Evolutionary conservation across 2,797 vertebrate species (phyloP).

Genomic region (Hoplostethus atlanticus): DNA sequence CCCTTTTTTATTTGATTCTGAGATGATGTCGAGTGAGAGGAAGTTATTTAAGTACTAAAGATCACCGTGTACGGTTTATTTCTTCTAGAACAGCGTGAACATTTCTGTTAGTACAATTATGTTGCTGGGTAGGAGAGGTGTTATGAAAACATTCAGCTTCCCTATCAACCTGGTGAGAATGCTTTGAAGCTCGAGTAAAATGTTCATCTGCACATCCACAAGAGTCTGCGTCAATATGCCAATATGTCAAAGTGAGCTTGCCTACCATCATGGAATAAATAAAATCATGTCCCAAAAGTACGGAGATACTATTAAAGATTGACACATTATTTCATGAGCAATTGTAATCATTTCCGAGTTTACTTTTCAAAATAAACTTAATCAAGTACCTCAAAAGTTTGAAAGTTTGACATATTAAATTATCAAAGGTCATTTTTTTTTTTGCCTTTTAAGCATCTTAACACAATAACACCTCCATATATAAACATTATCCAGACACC

Average conservation of each 20-base stretch:
- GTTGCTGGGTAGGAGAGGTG: constrained; percentile 4
- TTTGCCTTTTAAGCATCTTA: too few species aligned
- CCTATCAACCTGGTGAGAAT: neutral
- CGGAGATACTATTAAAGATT: neutral
- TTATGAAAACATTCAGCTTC: constrained; percentile 8
- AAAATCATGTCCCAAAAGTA: neutral
- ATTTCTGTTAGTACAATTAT: constrained; percentile 2
- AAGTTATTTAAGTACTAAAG: constrained; percentile 44
- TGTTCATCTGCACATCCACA: constrained; percentile 4
- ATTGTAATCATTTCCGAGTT: neutral
- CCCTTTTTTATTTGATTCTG: constrained; percentile 41
- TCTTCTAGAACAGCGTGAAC: constrained; percentile 15
- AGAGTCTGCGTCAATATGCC: constrained; percentile 8
- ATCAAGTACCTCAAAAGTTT: too few species aligned
- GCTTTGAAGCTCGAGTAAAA: constrained; percentile 19
- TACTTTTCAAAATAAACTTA: neutral
- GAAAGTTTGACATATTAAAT: too few species aligned
- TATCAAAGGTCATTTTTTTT: too few species aligned
- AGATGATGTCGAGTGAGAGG: constrained; percentile 40
- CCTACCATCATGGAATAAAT: neutral
- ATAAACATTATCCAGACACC: too few species aligned
- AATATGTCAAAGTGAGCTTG: neutral
- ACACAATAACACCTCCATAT: too few species aligned
- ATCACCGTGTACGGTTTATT: constrained; percentile 2
- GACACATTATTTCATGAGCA: too few species aligned